Conservation (phyloP, 2,797 vertebrate genomes). For the Acanthornis magna region DNA sequence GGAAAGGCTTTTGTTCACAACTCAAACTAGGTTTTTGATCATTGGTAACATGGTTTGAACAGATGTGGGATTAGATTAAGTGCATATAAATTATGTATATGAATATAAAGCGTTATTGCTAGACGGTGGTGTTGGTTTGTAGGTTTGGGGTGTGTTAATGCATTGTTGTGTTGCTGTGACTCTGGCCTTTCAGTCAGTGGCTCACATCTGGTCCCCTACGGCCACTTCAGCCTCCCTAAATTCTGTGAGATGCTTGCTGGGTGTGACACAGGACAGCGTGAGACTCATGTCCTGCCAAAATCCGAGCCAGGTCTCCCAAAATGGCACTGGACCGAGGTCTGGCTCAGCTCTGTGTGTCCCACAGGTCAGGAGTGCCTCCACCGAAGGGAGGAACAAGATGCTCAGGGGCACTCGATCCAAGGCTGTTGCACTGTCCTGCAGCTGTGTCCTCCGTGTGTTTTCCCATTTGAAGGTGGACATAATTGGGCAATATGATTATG, state of each 20-base stretch:
- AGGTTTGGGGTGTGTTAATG: background rate
- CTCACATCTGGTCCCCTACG: accelerated
- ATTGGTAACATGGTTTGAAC: background rate
- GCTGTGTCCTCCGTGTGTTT: background rate
- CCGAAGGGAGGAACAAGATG: background rate
- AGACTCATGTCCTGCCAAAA: background rate
- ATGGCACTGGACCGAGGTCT: background rate
- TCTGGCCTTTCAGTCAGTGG: background rate
- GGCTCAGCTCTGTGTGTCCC: background rate
- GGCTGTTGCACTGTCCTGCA: background rate
- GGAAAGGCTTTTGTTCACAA: background rate
- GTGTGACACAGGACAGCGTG: background rate
- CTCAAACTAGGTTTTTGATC: background rate
- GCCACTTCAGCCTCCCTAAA: background rate
- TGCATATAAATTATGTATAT: background rate
- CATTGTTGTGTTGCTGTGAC: background rate
- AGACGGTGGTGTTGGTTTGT: background rate
- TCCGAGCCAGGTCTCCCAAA: background rate
- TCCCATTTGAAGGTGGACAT: background rate
- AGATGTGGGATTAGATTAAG: background rate
- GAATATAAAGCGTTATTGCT: background rate
- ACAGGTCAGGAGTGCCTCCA: background rate
- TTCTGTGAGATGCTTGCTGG: background rate
- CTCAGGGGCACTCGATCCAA: background rate
- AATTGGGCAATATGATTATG: background rate